Evolutionary conservation across 2,888 invertebrate species (phyloP), one percentile per base, ranked within the genome.

Genomic region (Ormyrus pomaceus): DNA sequence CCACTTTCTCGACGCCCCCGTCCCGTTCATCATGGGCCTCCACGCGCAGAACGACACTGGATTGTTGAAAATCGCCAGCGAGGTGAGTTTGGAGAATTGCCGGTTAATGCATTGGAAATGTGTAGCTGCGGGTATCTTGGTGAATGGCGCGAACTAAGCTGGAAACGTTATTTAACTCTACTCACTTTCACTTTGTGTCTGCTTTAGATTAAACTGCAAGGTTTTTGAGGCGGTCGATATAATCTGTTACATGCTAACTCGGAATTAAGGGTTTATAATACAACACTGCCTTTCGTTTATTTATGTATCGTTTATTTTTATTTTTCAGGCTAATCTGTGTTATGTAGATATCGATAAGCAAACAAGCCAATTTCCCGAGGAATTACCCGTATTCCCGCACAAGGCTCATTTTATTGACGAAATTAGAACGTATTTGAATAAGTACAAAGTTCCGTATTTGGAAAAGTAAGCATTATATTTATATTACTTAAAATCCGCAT

Each of bases 1-100:
- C 90, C 98, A 99, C 89, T 99, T 99, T 91, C 93, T 99, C 66
- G 99, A 99, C 91, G 99, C 99, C 6, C 99, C 99, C 0, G 99
- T 99, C 74, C 99, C 99, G 55, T 99, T 98, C 91, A 95, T 99
- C 81, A 99, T 99, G 99, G 99, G 99, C 88, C 90, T 95, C 55
- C 94, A 94, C 73, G 89, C 89, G 51, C 88, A 90, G 72, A 91
- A 88, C 74, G 90, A 91, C 68, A 91, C 91, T 11, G 89, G 91
- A 66, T 88, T 90, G 80, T 86, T 91, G 48, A 91, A 91, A 84
- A 90, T 92, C 77, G 91, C 91, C 55, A 91, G 91, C 83, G 91
- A 92, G 87, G 91, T 91, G 79, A 85, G 87, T 84, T 56, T 0
- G 3, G 34, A 4, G 34, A 34, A 34, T 34, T 2, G 34, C 3